Base-by-base conservation (phyloP, 2,888 invertebrate species). In the Dysmachus trigonus region DNA sequence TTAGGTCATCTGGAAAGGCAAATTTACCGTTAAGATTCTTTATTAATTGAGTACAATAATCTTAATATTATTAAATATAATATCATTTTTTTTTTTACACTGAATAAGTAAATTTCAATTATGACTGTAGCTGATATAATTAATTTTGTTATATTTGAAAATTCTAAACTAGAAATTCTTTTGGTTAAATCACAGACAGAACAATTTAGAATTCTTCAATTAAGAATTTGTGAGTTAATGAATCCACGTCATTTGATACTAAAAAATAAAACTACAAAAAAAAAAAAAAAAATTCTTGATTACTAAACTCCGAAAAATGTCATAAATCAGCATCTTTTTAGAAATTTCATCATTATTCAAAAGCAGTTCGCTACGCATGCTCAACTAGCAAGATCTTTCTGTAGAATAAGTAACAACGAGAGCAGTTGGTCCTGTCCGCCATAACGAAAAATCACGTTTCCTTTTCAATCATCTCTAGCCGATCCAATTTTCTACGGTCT, bases 291-390 rank as follows among this genome's bases (percentile, higher is more conserved):
- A 10, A 3, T 27, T 62, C 8, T n/a, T 62, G 27, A 62, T 62
- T 27, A 62, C 10, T 7, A 22, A 62, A 27, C 13, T 51, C 38
- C 27, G 71, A 35, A 38, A 38, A 18, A 38, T 38, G 22, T 22
- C 62, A 22, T 8, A 27, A 77, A 47, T 77, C 47, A 41, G 77
- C 77, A 47, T 47, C 77, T 47, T 47, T 47, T 77, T 30, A 18
- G 7, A 73, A 33, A 47, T 27, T 47, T 47, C n/a, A 22, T 27
- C 77, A 41, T 77, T 41, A 47, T 41, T 77, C 47, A 41, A 18
- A 41, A 15, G 27, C 47, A 77, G 47, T 77, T 77, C 41, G 81
- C 62, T 62, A 81, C 81, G 81, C 81, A 31, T 81, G 81, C 62
- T 62, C 47, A 47, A 33, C 47, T 15, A 30, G 30, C 30, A 6